Evolutionary conservation across 2,888 invertebrate species (phyloP).

Genomic region (Chorisops tibialis): DNA sequence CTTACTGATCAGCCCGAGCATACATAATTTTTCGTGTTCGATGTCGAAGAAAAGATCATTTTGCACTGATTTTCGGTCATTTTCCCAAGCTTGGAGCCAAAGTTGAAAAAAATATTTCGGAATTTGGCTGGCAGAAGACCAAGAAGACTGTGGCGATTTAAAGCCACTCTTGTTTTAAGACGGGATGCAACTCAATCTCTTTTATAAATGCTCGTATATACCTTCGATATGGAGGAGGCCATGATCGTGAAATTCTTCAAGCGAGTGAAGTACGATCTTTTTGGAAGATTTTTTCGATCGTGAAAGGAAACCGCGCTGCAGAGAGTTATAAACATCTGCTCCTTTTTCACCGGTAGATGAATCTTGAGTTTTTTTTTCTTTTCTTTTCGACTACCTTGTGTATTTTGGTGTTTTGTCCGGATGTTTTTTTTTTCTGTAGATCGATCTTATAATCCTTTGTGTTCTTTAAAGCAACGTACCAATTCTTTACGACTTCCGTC

Average conservation of each 20-base stretch:
- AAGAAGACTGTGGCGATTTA: neutral
- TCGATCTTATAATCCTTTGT: neutral
- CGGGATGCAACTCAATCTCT: constrained; percentile 20
- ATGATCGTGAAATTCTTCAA: constrained; percentile 13
- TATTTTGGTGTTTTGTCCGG: neutral
- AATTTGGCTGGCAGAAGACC: neutral
- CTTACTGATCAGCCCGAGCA: neutral
- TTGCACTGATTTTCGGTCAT: constrained; percentile 23
- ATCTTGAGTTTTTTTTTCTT: constrained; percentile 1
- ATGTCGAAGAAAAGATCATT: constrained; percentile 10
- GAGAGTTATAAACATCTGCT: constrained; percentile 15
- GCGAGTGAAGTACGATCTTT: neutral
- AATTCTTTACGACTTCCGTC: constrained; percentile 14
- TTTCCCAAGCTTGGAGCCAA: constrained; percentile 10
- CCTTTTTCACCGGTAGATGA: constrained; percentile 19
- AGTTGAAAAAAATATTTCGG: constrained; percentile 6
- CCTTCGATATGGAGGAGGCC: neutral
- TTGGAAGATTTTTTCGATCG: neutral
- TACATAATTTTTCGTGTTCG: constrained; percentile 6
- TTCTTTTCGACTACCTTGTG: neutral
- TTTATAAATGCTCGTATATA: neutral
- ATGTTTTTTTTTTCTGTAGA: neutral
- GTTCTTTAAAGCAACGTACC: neutral
- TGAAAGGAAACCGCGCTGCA: constrained; percentile 7
- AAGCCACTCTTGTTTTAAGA: neutral